A percentile compares a stretch with the other conserved stretches of the same genome.
Conservation (phyloP, 2,888 invertebrate genomes). For the Acanthococcus lagerstroemiae region DNA sequence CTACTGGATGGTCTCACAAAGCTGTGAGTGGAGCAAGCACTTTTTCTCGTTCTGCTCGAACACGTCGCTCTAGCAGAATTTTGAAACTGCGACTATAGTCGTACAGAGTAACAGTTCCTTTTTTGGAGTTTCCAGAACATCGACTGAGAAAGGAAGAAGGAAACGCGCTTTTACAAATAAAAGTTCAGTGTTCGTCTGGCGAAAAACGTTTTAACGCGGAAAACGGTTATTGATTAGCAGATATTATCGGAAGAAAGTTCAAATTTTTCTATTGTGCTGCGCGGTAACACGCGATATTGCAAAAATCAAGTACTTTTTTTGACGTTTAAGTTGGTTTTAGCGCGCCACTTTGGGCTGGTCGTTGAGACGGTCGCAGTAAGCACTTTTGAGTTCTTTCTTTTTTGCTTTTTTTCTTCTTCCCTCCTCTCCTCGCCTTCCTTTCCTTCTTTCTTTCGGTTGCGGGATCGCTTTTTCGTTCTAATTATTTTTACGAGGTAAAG, state of each 20-base stretch:
- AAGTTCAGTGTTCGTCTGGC: no score
- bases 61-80: no score
- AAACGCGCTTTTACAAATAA: no score
- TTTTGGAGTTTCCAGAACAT: no score
- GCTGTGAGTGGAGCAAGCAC: no score
- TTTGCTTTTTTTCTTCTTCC: not conserved
- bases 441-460: not conserved
- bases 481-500: not conserved
- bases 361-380: not conserved
- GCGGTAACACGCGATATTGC: not conserved
- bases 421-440: not conserved
- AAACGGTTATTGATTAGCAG: conserved; percentile 1
- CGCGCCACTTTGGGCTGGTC: not conserved
- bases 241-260: not conserved
- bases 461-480: not conserved
- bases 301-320: not conserved
- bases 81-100: no score
- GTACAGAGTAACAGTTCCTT: no score
- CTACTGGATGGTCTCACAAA: no score
- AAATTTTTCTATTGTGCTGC: not conserved
- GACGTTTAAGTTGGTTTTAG: not conserved
- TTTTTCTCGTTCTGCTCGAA: no score
- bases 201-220: not conserved
- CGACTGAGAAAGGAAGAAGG: no score
- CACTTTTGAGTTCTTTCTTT: not conserved